Evolutionary conservation across 2,113 vertebrate genomes (phyloP).

Genomic region (Ptyas mucosa): DNA sequence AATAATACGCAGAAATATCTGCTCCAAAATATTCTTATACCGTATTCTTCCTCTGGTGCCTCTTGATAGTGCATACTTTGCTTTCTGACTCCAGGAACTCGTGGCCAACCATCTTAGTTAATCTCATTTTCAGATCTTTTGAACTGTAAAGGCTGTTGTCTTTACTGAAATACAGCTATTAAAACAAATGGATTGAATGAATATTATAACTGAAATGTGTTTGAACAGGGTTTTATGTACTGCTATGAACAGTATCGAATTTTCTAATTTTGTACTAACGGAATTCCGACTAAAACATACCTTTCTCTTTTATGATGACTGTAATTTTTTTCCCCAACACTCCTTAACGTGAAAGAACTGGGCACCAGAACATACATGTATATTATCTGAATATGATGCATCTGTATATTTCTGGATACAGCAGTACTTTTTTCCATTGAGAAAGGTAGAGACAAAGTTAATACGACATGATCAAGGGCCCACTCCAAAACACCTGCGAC

Average conservation of each 20-base stretch:
- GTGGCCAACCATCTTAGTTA: background rate
- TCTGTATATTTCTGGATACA: background rate
- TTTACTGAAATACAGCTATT: background rate
- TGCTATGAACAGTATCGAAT: background rate
- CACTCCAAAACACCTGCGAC: background rate
- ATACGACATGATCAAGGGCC: background rate
- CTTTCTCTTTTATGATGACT: background rate
- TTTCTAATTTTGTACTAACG: background rate
- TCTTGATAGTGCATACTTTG: background rate
- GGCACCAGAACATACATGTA: too few species aligned
- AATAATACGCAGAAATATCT: background rate
- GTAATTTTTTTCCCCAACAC: background rate
- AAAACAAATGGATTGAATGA: background rate
- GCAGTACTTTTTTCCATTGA: background rate
- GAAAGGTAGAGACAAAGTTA: background rate
- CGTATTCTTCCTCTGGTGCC: background rate
- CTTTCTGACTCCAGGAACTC: background rate
- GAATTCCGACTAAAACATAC: background rate
- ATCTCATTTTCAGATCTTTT: background rate
- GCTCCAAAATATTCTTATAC: background rate
- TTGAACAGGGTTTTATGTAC: background rate
- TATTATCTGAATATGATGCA: slow-evolving; percentile 1
- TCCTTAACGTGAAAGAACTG: background rate
- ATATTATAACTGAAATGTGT: background rate
- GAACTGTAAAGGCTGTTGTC: background rate